Evolutionary conservation across 1,140 invertebrate species (phyloP).

Genomic region (Atta colombica): DNA sequence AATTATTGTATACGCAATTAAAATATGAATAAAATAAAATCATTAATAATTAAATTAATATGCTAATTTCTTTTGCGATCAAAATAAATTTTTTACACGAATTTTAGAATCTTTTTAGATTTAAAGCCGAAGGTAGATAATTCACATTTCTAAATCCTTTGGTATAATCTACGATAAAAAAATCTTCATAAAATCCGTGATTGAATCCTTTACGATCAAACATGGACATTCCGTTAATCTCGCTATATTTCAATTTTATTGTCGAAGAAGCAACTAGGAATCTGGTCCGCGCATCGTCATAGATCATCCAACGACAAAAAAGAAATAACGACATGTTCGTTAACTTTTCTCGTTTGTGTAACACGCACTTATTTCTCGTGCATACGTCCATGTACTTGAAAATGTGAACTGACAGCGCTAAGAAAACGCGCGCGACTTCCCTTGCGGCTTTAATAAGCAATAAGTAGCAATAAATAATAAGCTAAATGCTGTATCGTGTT

Average conservation of each 20-base stretch:
- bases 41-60: background rate
- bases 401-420: slow-evolving; percentile 5
- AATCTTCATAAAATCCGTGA: slow-evolving; percentile 1
- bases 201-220: background rate
- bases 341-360: slow-evolving; percentile 2
- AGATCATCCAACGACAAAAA: slow-evolving; percentile 63
- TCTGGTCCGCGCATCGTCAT: slow-evolving; percentile 31
- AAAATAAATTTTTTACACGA: background rate
- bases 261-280: slow-evolving; percentile 12
- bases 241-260: slow-evolving; percentile 29
- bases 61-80: too few relatives aligned
- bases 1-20: background rate
- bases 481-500: slow-evolving; percentile 77
- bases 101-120: background rate
- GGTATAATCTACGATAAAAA: background rate
- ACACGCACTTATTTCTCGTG: slow-evolving; percentile 8
- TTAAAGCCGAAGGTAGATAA: slow-evolving; percentile 6
- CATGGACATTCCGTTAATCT: slow-evolving; percentile 64
- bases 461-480: slow-evolving; percentile 81
- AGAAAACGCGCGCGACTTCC: slow-evolving; percentile 28
- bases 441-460: slow-evolving; percentile 73
- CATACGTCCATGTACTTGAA: background rate
- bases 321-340: slow-evolving; percentile 43
- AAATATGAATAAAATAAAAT: background rate
- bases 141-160: background rate